phyloP scores from a whole-genome alignment of 2,888 invertebrate species.

The Ectropis crepuscularia region DNA sequence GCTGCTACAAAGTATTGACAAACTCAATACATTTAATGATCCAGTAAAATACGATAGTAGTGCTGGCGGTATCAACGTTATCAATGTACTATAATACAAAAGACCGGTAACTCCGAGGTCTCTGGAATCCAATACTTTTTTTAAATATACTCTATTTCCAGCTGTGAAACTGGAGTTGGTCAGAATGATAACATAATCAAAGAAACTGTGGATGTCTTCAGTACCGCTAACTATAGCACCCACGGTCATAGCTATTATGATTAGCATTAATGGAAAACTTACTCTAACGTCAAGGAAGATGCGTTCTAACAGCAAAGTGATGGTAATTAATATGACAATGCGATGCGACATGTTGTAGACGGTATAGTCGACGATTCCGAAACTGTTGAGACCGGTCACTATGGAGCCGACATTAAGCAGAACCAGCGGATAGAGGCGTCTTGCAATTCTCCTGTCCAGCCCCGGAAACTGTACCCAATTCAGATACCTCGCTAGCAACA shows the following conservation, averaged over 20 bases:
- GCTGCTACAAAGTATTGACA: constrained; percentile 91
- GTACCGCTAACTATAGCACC: constrained; percentile 97
- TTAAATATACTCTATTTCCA: constrained; percentile 97
- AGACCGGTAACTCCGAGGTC: constrained; percentile 96
- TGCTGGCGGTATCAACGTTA: constrained; percentile 92
- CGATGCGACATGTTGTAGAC: neutral
- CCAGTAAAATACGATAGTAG: constrained; percentile 89
- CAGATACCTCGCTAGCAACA: constrained; percentile 89
- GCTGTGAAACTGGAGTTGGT: constrained; percentile 97
- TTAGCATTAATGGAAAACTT: constrained; percentile 91
- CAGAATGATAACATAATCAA: constrained; percentile 96
- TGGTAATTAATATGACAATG: neutral
- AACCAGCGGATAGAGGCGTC: constrained; percentile 97
- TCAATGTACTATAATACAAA: constrained; percentile 95
- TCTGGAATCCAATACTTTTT: constrained; percentile 97
- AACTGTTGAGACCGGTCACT: constrained; percentile 95
- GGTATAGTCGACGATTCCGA: neutral
- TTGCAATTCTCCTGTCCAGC: constrained; percentile 87
- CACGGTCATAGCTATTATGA: constrained; percentile 97
- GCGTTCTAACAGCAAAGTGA: constrained; percentile 94
- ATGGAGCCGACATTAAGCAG: constrained; percentile 97
- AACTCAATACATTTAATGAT: constrained; percentile 87
- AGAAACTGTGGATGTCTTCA: constrained; percentile 94
- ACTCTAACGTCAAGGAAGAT: constrained; percentile 91
- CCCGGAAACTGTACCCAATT: constrained; percentile 91